Conservation (phyloP, 1,140 invertebrate species). For the Coelopa frigida region DNA sequence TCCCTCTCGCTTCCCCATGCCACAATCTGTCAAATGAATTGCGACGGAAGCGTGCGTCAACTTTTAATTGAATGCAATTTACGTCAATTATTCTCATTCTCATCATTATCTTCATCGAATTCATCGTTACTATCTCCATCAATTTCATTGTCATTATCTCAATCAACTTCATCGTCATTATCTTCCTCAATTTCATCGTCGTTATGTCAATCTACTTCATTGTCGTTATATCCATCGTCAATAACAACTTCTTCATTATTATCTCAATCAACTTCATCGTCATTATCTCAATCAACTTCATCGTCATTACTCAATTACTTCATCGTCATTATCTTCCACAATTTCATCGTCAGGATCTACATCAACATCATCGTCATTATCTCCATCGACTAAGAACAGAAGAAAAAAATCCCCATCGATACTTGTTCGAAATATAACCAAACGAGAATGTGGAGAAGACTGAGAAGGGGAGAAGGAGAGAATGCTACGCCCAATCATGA, state of each 20-base stretch:
- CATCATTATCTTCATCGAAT: neutral
- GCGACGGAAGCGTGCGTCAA: too few relatives aligned
- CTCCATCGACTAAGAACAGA: too few relatives aligned
- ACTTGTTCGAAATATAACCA: too few relatives aligned
- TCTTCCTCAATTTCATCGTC: neutral
- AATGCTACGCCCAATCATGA: too few relatives aligned
- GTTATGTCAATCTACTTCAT: neutral
- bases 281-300: neutral
- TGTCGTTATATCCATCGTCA: neutral
- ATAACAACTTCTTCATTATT: neutral
- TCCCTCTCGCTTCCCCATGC: too few relatives aligned
- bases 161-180: neutral
- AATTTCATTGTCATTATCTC: neutral
- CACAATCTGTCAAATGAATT: too few relatives aligned
- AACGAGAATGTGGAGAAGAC: too few relatives aligned
- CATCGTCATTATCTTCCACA: neutral
- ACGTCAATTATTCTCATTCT: neutral
- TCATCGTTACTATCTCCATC: neutral
- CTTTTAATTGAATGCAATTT: too few relatives aligned
- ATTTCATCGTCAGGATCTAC: too few relatives aligned
- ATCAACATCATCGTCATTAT: too few relatives aligned
- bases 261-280: neutral
- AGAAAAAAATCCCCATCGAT: too few relatives aligned
- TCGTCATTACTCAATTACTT: neutral
- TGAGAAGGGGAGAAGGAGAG: too few relatives aligned